These are phyloP conservation scores for Eilema sororculum DNA, from an alignment of 2,888 invertebrate genomes.

Conservation along the genomic window DNA sequence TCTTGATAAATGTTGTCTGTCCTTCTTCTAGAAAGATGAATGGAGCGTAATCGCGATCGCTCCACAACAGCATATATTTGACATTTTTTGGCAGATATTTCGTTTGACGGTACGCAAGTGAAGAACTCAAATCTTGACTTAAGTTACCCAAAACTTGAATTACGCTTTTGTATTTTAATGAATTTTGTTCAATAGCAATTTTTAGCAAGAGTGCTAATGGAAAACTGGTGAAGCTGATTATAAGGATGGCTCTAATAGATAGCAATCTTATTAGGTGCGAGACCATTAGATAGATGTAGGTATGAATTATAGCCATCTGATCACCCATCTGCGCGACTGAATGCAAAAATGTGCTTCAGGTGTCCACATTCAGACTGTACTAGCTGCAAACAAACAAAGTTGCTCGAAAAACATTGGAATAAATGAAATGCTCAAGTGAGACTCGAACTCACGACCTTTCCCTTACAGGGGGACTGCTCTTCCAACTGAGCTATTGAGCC, in stretches of 20 bases:
- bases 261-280: conserved; percentile 56
- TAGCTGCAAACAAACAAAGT: conserved; percentile 32
- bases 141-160: conserved; percentile 69
- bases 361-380: conserved; percentile 3
- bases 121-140: conserved; percentile 68
- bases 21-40: conserved; percentile 68
- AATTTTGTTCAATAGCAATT: conserved; percentile 46
- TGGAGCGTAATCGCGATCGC: conserved; percentile 62
- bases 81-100: conserved; percentile 61
- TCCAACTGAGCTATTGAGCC: too few relatives aligned
- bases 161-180: conserved; percentile 51
- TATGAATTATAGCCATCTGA: conserved; percentile 58
- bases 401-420: too few relatives aligned
- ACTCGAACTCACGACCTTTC: too few relatives aligned
- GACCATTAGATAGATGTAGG: conserved; percentile 38
- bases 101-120: conserved; percentile 68
- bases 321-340: conserved; percentile 38
- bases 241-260: conserved; percentile 60
- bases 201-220: conserved; percentile 64
- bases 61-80: conserved; percentile 77
- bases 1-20: conserved; percentile 67
- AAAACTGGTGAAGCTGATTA: conserved; percentile 63
- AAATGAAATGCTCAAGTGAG: too few relatives aligned
- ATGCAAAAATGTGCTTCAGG: conserved; percentile 32
- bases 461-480: too few relatives aligned